Evolutionary conservation across 2,797 vertebrate species (phyloP), one percentile per base, ranked within the genome.

Genomic region (Crax fasciolata): DNA sequence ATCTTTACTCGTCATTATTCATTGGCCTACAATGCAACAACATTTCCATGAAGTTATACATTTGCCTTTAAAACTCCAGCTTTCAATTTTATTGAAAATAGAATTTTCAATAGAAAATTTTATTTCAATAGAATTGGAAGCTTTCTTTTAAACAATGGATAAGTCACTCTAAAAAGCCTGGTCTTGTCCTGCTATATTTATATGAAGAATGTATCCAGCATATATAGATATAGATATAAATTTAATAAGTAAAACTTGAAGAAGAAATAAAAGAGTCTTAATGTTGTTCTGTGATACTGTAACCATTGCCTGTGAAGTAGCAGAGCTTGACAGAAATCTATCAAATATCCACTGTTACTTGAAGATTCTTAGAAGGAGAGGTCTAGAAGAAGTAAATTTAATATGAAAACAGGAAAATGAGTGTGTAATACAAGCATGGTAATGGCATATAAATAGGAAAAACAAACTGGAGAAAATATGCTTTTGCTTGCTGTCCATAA

Each of bases 131-230:
- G 35, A 35, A 35, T 35, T 35, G 35, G 6, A 35, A 84, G n/a
- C 65, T 93, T 91, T 91, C 48, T 86, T 91, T 86, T 78, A 88
- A 89, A 67, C 46, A 94, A 51, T 71, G 61, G 87, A 16, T 82
- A 46, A 86, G 54, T 81, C 66, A 72, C 48, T 92, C 43, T 76
- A 57, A 87, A 87, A 87, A 82, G 17, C 49, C 51, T 67, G 21
- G 21, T 70, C 17, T 79, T 76, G 13, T 84, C 7, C 13, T 57
- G 14, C 7, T 85, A 2, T 72, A 49, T 82, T 91, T 94, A 19
- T 94, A 48, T 84, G 55, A 93, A 82, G 78, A 82, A 79, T 39
- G 18, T 41, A 11, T 79, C 55, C 48, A 73, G 38, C 32, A 49
- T 82, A 80, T 15, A 7, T 10, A 18, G 2, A 8, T 57, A 32